A percentile compares a stretch with the other conserved stretches of the same genome.
Evolutionary conservation across 1,140 invertebrate species (phyloP).

Genomic region (Cyclargus thomasi): DNA sequence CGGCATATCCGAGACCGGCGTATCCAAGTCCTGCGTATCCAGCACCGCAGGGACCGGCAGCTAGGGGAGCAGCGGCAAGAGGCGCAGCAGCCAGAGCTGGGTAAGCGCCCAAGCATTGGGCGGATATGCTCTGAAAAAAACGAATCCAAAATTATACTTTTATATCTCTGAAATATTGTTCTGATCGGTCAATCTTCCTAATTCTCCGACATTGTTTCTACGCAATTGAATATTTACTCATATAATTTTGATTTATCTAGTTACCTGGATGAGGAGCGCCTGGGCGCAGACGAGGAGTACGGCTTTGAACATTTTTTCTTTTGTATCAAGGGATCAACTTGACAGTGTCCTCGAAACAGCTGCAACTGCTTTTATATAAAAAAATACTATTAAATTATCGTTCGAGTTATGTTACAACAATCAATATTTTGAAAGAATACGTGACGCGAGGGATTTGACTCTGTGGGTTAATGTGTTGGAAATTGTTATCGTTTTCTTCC

Average conservation of each 20-base stretch:
- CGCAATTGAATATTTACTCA: too few relatives aligned
- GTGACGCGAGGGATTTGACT: not conserved
- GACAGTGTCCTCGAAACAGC: slow-evolving; percentile 14
- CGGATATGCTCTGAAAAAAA: slow-evolving; percentile 25
- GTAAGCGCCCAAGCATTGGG: slow-evolving; percentile 21
- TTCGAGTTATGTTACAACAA: not conserved
- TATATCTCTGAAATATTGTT: not conserved
- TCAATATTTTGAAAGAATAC: not conserved
- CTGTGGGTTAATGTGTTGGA: not conserved
- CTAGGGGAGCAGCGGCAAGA: slow-evolving; percentile 12
- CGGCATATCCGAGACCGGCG: slow-evolving; percentile 10
- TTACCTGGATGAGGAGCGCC: slow-evolving; percentile 33
- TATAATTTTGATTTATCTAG: not conserved
- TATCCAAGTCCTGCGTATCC: slow-evolving; percentile 12
- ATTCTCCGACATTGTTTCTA: too few relatives aligned
- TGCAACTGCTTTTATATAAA: not conserved
- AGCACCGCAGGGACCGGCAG: slow-evolving; percentile 17
- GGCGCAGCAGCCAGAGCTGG: slow-evolving; percentile 15
- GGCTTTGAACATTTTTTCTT: slow-evolving; percentile 2
- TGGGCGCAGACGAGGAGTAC: slow-evolving; percentile 28
- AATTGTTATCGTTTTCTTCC: not conserved
- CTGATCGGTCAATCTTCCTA: too few relatives aligned
- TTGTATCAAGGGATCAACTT: slow-evolving; percentile 18
- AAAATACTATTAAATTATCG: not conserved
- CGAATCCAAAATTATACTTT: not conserved